Conservation (phyloP, 2,888 invertebrate species). For the Tachina lurida region DNA sequence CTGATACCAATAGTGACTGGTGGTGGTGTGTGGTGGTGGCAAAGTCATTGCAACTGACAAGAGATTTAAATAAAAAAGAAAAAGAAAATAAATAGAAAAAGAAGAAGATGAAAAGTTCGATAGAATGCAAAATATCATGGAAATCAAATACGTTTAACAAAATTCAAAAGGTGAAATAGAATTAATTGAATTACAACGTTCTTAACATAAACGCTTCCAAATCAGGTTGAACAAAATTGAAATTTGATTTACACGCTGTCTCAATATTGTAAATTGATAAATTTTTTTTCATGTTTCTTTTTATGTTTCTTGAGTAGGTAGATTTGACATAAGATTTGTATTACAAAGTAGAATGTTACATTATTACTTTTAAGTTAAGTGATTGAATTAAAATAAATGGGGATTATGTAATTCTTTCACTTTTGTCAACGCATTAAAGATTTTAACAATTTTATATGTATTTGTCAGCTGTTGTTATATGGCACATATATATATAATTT, state of each 20-base stretch:
- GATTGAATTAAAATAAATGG: too few relatives aligned
- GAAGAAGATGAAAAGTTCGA: slow-evolving; percentile 7
- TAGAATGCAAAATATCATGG: slow-evolving; percentile 54
- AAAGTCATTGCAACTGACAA: slow-evolving; percentile 65
- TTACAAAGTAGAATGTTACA: too few relatives aligned
- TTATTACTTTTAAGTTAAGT: too few relatives aligned
- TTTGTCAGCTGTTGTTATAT: too few relatives aligned
- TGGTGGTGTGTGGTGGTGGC: slow-evolving; percentile 23
- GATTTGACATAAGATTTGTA: too few relatives aligned
- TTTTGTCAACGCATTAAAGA: too few relatives aligned
- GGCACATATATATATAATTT: too few relatives aligned
- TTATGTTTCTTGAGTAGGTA: not conserved
- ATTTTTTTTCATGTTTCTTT: slow-evolving; percentile 1
- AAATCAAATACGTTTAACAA: slow-evolving; percentile 59
- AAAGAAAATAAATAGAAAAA: not conserved
- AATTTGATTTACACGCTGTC: slow-evolving; percentile 55
- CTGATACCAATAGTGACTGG: slow-evolving; percentile 27
- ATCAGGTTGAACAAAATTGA: slow-evolving; percentile 40
- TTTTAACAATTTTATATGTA: too few relatives aligned
- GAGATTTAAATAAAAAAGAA: slow-evolving; percentile 66
- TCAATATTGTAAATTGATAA: slow-evolving; percentile 48
- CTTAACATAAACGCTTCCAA: slow-evolving; percentile 63
- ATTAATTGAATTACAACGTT: slow-evolving; percentile 70
- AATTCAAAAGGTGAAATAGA: slow-evolving; percentile 61
- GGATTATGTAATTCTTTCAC: too few relatives aligned